Conservation (phyloP, 2,888 invertebrate genomes). For the Tetanocera ferruginea region DNA sequence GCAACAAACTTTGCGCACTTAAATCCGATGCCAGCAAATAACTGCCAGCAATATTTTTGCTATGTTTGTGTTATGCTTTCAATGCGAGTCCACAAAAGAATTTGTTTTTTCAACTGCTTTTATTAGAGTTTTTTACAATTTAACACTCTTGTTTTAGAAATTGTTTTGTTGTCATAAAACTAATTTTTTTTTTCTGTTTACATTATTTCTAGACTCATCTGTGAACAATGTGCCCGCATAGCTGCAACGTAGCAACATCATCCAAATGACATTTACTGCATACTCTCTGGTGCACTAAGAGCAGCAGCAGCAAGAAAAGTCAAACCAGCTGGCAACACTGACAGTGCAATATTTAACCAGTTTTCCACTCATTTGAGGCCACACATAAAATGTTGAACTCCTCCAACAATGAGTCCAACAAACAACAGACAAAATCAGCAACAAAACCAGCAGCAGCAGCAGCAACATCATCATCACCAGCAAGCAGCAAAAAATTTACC, state of each 20-base stretch:
- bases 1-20: no score
- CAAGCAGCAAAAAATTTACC: conserved; percentile 32
- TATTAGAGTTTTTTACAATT: background rate
- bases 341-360: background rate
- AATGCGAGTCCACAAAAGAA: no score
- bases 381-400: conserved; percentile 49
- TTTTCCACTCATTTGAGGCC: background rate
- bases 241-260: conserved; percentile 16
- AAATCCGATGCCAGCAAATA: no score
- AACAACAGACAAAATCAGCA: conserved; percentile 39
- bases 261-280: conserved; percentile 47
- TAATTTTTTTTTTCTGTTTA: background rate
- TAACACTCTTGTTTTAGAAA: background rate
- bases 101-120: no score
- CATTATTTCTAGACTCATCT: conserved; percentile 37
- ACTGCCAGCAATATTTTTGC: no score
- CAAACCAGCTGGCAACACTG: conserved; percentile 22
- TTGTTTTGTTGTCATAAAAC: background rate
- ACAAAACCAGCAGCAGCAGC: conserved; percentile 13
- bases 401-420: conserved; percentile 44
- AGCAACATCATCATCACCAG: conserved; percentile 1
- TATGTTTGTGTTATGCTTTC: no score
- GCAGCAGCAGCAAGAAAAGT: conserved; percentile 11
- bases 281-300: conserved; percentile 32
- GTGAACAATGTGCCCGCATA: conserved; percentile 36